Conservation (phyloP, 2,797 vertebrate species). For the Bucorvus abyssinicus region DNA sequence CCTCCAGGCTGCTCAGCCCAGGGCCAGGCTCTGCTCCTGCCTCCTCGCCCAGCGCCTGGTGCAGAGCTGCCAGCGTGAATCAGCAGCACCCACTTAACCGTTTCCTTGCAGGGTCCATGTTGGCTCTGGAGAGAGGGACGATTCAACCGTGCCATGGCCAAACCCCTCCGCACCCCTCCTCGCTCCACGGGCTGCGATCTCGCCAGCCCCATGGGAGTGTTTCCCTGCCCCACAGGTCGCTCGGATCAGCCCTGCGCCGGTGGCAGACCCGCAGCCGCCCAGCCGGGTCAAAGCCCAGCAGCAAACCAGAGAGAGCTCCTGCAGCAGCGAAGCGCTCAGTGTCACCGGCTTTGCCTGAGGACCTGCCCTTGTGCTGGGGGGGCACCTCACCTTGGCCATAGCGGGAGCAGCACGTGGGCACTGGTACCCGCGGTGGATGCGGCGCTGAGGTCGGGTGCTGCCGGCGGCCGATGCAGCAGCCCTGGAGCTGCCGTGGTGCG, state of each 20-base stretch:
- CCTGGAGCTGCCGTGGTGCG: accelerated
- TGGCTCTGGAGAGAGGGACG: accelerated
- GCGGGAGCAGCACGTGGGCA: accelerated
- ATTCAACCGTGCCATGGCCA: not conserved
- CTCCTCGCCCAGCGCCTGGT: not conserved
- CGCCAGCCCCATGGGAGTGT: accelerated
- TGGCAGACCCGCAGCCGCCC: not conserved
- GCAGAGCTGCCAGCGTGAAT: conserved; percentile 19
- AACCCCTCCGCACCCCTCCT: not conserved
- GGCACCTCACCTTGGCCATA: not conserved
- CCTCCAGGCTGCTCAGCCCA: not conserved
- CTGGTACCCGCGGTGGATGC: accelerated
- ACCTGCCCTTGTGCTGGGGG: accelerated
- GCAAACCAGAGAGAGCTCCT: not conserved
- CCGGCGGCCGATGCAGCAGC: not conserved
- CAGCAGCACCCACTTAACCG: conserved; percentile 27
- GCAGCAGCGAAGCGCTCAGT: accelerated
- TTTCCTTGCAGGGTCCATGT: not conserved
- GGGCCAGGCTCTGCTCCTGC: not conserved
- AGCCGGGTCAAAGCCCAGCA: not conserved
- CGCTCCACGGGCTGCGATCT: not conserved
- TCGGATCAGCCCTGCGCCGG: accelerated
- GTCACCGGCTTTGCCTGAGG: not conserved
- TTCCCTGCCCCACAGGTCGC: not conserved
- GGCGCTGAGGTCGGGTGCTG: not conserved